Base-by-base conservation (phyloP, 2,888 invertebrate species). In the Eurytoma californica region DNA sequence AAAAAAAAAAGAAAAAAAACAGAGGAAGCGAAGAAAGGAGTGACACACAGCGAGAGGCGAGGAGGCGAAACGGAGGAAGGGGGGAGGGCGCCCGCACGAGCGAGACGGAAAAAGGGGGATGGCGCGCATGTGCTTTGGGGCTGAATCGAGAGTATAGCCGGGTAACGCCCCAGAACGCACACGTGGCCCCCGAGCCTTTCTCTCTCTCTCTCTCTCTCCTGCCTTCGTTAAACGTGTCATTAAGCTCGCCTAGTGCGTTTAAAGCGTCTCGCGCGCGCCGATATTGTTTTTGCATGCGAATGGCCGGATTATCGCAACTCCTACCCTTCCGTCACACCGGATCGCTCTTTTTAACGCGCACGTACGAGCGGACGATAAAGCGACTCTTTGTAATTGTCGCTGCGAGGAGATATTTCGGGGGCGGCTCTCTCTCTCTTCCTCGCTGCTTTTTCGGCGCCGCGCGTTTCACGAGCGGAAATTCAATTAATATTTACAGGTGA, bases 101-200 rank as follows among this genome's bases (percentile, higher is more conserved):
- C 28, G 58, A 16, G 47, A 30, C 12, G 51, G 39, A n/a, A 58
- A 60, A 67, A 65, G 20, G 61, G 49, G 70, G 28, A 70, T 67
- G 72, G 30, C 39, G 72, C 77, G 77, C 77, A 77, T 77, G 77
- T 77, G 65, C 76, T 70, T 65, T 63, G 68, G 24, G 61, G 47
- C 28, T 39, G 61, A 68, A 73, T 39, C 55, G 60, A n/a, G 58
- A 39, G 39, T 39, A 9, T 39, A 61, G 68, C 47, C 30, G 69
- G 77, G 77, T 77, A 77, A 77, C 77, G 77, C 77, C 77, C 77
- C 77, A 57, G 65, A 72, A 18, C 47, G 30, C 55, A 55, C 75
- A 75, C 68, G 68, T 68, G 75, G 75, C 53, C 53, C 9, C 28
- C 24, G 14, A 12, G 61, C 18, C 5, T 12, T 20, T 58, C 18